Percentiles rank a stretch among this genome's conserved stretches.
These are phyloP conservation scores for Endotricha flammealis DNA, from an alignment of 2,888 invertebrate species.

Conservation along the genomic window DNA sequence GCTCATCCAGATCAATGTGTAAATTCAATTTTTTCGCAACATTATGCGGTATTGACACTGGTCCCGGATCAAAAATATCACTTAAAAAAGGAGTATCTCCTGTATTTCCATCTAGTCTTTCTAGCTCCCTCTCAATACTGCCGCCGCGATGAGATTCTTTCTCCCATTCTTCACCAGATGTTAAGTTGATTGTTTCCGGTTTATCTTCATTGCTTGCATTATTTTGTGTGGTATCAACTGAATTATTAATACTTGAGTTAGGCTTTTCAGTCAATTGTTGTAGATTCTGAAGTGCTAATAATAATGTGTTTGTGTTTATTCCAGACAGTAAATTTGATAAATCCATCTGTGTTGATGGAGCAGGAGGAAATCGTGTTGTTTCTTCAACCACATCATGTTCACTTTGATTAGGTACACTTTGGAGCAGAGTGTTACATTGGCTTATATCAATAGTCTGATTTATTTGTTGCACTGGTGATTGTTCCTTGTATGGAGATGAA, in stretches of 20 bases:
- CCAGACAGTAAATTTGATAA: slow-evolving; percentile 52
- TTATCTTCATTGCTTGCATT: slow-evolving; percentile 17
- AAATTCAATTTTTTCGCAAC: slow-evolving; percentile 51
- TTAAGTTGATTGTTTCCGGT: slow-evolving; percentile 61
- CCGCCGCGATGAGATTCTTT: slow-evolving; percentile 58
- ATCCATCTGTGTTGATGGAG: slow-evolving; percentile 32
- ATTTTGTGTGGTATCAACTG: slow-evolving; percentile 18
- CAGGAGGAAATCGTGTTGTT: slow-evolving; percentile 1
- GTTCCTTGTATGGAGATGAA: background rate
- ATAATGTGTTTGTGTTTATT: slow-evolving; percentile 60
- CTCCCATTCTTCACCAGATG: slow-evolving; percentile 70
- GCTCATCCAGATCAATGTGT: slow-evolving; percentile 39
- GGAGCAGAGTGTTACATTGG: too few relatives aligned
- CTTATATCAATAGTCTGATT: background rate
- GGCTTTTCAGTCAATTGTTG: slow-evolving; percentile 49
- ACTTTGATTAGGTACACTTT: background rate
- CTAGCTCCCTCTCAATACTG: slow-evolving; percentile 58
- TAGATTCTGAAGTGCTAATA: slow-evolving; percentile 65
- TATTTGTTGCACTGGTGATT: background rate
- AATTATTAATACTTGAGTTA: slow-evolving; percentile 13
- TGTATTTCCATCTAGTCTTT: slow-evolving; percentile 54
- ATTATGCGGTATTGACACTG: slow-evolving; percentile 46
- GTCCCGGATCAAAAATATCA: slow-evolving; percentile 71
- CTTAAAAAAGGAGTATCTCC: slow-evolving; percentile 67
- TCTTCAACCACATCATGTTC: background rate